Conservation (phyloP, 1,140 invertebrate genomes). For the Delia radicum region DNA sequence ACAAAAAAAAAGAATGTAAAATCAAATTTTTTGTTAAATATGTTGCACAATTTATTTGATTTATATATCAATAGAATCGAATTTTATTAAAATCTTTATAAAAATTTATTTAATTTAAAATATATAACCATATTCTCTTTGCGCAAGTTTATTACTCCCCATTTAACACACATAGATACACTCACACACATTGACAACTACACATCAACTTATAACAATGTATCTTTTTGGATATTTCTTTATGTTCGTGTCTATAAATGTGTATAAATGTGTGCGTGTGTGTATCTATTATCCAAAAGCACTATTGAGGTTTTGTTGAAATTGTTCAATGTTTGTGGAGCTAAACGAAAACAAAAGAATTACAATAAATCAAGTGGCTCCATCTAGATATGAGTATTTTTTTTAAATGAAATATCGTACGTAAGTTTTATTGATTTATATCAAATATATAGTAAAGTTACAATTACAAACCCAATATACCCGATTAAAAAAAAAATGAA, state of each 20-base stretch:
- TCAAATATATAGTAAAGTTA: too few relatives aligned
- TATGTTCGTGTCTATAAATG: neutral
- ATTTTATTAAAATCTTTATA: neutral
- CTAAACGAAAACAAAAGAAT: neutral
- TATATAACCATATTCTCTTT: neutral
- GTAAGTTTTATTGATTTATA: too few relatives aligned
- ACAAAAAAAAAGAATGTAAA: too few relatives aligned
- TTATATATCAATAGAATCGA: neutral
- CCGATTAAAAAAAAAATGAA: too few relatives aligned
- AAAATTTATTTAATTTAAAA: neutral
- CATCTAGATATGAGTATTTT: neutral
- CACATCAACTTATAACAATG: neutral
- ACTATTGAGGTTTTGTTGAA: too few relatives aligned
- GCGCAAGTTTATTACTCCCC: too few relatives aligned
- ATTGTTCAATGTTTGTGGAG: neutral
- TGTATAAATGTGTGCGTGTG: neutral
- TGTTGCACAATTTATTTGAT: too few relatives aligned
- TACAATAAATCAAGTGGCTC: neutral
- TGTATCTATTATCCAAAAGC: too few relatives aligned
- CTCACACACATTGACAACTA: neutral
- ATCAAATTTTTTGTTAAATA: too few relatives aligned
- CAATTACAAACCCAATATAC: too few relatives aligned
- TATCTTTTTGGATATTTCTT: neutral
- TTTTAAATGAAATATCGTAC: too few relatives aligned
- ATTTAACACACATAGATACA: neutral